Conservation (phyloP, 2,797 vertebrate genomes). For the Myripristis jacobus region DNA sequence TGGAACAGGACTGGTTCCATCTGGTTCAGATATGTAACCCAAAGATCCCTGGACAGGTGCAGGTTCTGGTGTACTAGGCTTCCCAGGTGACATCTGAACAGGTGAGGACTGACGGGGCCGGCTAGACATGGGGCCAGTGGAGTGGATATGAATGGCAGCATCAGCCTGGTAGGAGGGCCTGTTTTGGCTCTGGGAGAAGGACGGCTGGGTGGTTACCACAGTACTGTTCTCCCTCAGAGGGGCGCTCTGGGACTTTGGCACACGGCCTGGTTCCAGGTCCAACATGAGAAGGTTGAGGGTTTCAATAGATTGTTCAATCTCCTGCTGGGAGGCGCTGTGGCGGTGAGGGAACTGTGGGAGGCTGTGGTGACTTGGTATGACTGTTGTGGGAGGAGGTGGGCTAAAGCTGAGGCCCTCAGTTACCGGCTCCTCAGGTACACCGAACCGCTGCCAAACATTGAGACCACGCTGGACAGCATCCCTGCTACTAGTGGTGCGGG, state of each 20-base stretch:
- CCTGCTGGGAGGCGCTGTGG: slow-evolving; percentile 88
- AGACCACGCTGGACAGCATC: slow-evolving; percentile 97
- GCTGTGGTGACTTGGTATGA: slow-evolving; percentile 84
- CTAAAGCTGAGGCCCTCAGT: slow-evolving; percentile 84
- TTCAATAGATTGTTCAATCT: slow-evolving; percentile 98
- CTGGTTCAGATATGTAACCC: slow-evolving; percentile 47
- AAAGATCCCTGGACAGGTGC: slow-evolving; percentile 67
- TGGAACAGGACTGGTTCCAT: slow-evolving; percentile 27
- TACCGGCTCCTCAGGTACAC: slow-evolving; percentile 83
- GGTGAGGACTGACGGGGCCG: slow-evolving; percentile 40
- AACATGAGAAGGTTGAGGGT: slow-evolving; percentile 95
- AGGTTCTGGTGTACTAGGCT: slow-evolving; percentile 71
- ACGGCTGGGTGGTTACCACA: slow-evolving; percentile 89
- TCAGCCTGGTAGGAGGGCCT: slow-evolving; percentile 76
- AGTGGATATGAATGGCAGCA: slow-evolving; percentile 58
- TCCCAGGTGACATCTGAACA: slow-evolving; percentile 60
- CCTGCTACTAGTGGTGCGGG: slow-evolving; percentile 93
- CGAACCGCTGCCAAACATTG: slow-evolving; percentile 94
- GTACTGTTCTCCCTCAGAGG: slow-evolving; percentile 74
- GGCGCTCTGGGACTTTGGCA: slow-evolving; percentile 92
- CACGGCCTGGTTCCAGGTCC: slow-evolving; percentile 85
- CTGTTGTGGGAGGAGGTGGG: slow-evolving; percentile 49
- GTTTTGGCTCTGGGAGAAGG: slow-evolving; percentile 76
- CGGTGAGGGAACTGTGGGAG: slow-evolving; percentile 91
- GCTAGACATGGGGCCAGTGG: slow-evolving; percentile 44